These are phyloP conservation scores for Chloroclystis v-ata DNA, from an alignment of 2,888 invertebrate species.

Conservation along the genomic window DNA sequence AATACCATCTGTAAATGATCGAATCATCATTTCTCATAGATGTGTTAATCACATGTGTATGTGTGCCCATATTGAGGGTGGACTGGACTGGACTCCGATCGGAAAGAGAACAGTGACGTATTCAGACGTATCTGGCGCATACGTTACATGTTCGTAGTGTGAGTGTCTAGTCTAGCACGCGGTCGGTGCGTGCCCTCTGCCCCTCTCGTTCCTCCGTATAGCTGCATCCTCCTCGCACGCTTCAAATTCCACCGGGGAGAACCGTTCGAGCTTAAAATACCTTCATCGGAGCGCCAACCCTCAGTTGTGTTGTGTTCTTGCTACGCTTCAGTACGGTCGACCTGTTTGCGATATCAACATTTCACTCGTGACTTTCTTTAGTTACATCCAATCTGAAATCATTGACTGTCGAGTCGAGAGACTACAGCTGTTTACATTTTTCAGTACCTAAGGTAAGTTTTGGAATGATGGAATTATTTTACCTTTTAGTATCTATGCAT, in stretches of 20 bases:
- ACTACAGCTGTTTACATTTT: constrained; percentile 39
- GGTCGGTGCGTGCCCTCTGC: constrained; percentile 57
- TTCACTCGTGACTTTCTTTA: constrained; percentile 58
- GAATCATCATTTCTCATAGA: too few species aligned
- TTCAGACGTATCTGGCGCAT: constrained; percentile 61
- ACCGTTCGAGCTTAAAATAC: constrained; percentile 70
- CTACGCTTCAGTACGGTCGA: constrained; percentile 53
- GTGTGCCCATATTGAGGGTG: too few species aligned
- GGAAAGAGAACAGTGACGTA: constrained; percentile 58
- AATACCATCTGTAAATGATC: too few species aligned
- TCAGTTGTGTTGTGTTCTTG: constrained; percentile 70
- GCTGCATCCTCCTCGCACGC: constrained; percentile 43
- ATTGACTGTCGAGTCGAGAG: constrained; percentile 33
- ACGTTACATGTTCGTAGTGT: constrained; percentile 61
- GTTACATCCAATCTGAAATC: constrained; percentile 42
- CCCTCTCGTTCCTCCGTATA: constrained; percentile 51
- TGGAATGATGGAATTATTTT: constrained; percentile 22
- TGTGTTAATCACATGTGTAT: too few species aligned
- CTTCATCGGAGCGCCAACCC: constrained; percentile 52
- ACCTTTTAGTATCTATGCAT: too few species aligned
- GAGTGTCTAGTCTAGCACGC: constrained; percentile 65
- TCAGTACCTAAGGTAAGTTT: constrained; percentile 57
- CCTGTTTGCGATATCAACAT: constrained; percentile 38
- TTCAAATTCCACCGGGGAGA: constrained; percentile 50
- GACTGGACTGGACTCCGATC: constrained; percentile 29